Conservation (phyloP, 2,797 vertebrate species). For the Falco columbarius region DNA sequence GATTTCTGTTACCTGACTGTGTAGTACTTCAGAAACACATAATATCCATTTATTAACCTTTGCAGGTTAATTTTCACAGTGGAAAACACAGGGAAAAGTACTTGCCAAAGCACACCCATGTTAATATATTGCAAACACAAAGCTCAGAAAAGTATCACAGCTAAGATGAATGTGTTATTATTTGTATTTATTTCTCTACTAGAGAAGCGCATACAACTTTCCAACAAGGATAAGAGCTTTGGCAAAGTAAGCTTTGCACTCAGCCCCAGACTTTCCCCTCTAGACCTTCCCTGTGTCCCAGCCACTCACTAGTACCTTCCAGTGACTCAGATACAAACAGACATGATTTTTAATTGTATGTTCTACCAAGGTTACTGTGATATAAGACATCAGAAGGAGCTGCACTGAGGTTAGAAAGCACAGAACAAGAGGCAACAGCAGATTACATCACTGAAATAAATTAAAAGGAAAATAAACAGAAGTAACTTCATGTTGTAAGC, state of each 20-base stretch:
- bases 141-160: not conserved
- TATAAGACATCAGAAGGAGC: not conserved
- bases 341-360: not conserved
- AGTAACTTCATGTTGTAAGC: not conserved
- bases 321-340: not conserved
- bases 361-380: not conserved
- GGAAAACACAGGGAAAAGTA: not conserved
- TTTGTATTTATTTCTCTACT: not conserved
- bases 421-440: not conserved
- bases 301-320: not conserved
- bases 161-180: not conserved
- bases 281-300: not conserved
- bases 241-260: not conserved
- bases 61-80: not conserved
- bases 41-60: not conserved
- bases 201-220: not conserved
- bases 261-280: not conserved
- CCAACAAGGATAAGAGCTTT: not conserved
- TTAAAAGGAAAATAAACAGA: constrained; percentile 5
- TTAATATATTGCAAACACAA: not conserved
- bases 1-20: not conserved
- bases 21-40: not conserved
- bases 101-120: not conserved
- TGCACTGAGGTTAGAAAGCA: not conserved
- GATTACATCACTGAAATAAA: not conserved